Evolutionary conservation across 2,797 vertebrate species (phyloP).

Genomic region (Schizopygopsis pylzovi): DNA sequence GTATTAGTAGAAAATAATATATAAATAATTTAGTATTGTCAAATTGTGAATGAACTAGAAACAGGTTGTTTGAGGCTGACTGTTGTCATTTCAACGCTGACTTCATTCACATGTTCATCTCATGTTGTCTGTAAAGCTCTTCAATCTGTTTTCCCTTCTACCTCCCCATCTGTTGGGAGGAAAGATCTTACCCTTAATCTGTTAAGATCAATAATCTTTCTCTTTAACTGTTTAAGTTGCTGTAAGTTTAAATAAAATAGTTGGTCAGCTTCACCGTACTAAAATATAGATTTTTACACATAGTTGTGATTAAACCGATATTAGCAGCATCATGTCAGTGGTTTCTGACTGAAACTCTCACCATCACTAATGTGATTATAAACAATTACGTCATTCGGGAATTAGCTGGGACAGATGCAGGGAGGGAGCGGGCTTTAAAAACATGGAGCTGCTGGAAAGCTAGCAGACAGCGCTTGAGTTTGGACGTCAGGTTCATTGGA

Average conservation of each 20-base stretch:
- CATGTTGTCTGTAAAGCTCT: conserved; percentile 16
- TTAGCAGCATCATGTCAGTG: neutral
- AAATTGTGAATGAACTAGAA: conserved; percentile 19
- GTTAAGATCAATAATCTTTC: neutral
- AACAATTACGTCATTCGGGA: conserved; percentile 52
- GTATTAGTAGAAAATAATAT: neutral
- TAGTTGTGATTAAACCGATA: neutral
- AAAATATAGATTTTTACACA: neutral
- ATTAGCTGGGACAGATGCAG: conserved; percentile 45
- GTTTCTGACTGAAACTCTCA: conserved; percentile 16
- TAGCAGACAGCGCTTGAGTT: neutral
- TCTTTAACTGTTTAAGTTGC: neutral
- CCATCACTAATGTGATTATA: conserved; percentile 54
- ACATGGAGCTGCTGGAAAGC: conserved; percentile 6
- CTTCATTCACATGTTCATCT: conserved; percentile 43
- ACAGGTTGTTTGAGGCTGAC: neutral
- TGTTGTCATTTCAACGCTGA: neutral
- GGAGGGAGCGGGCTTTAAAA: conserved; percentile 33
- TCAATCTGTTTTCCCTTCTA: conserved; percentile 21
- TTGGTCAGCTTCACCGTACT: neutral
- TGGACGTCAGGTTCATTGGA: neutral
- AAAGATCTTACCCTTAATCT: conserved; percentile 44
- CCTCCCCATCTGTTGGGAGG: conserved; percentile 46
- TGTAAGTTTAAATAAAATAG: neutral
- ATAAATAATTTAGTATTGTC: neutral